Base-by-base conservation (phyloP, 2,888 invertebrate species). In the Tenodera sinensis region DNA sequence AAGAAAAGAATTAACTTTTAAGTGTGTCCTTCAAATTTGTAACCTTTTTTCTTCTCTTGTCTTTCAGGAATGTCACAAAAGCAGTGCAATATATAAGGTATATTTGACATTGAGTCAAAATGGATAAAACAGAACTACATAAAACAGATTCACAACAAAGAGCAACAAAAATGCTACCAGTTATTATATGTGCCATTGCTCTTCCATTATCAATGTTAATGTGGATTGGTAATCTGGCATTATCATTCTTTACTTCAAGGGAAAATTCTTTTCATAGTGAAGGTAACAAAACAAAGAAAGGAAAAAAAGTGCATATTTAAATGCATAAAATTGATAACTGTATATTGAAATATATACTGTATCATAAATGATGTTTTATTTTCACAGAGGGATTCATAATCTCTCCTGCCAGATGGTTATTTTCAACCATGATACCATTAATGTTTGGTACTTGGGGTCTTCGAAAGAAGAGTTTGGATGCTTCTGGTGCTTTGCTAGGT, bases 201-300 rank as follows among this genome's bases (percentile, higher is more conserved):
- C 95, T 97, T 92, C 97, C 97, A 12, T 91, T 97, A n/a, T 96
- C 97, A 0, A 95, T 97, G 94, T 94, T 96, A 34, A 95, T 97
- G 94, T 97, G 97, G 97, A 94, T 95, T 91, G 94, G 95, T 30
- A 97, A 97, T 93, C 93, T 96, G 91, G 93, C 96, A n/a, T 95
- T 90, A 83, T 90, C 90, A 30, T 90, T 90, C 28, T 89, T 90
- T 27, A 85, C 90, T 7, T 20, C 28, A n/a, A 82, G 83, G 34
- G 89, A 86, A 84, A 84, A 42, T 42, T 20, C 89, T 71, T 34
- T 47, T 89, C 28, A 71, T n/a, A 27, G 30, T 85, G 88, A 89
- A 82, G 85, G 88, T 89, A 89, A 86, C n/a, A 34, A 27, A n/a
- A 0, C 15, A 54, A 15, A 34, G 4, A 7, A 6, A 34, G 7